A percentile compares a stretch with the other conserved stretches of the same genome.
These are phyloP conservation scores for Nerophis lumbriciformis DNA, from an alignment of 2,113 vertebrate species.

Conservation along the genomic window DNA sequence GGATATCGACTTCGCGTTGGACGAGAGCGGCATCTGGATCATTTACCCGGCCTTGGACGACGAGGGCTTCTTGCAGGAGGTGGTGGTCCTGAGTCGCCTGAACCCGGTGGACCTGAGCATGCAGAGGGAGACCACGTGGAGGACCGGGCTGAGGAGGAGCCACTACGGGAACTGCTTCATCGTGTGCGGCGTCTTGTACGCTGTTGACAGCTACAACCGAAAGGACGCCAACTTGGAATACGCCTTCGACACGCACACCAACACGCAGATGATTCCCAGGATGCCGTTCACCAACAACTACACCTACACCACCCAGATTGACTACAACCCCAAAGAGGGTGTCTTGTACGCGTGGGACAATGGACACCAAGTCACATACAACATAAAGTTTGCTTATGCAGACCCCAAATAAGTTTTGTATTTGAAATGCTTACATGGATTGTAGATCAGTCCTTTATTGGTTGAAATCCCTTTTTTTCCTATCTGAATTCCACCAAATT, in stretches of 20 bases:
- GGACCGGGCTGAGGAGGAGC: conserved; percentile 85
- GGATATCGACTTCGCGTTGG: conserved; percentile 86
- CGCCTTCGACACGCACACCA: conserved; percentile 96
- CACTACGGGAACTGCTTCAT: conserved; percentile 93
- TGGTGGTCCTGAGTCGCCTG: conserved; percentile 88
- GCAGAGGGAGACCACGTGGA: conserved; percentile 90
- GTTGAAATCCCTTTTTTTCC: conserved; percentile 19
- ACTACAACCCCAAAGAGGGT: conserved; percentile 95
- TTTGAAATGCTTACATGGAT: conserved; percentile 64
- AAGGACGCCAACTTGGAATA: conserved; percentile 88
- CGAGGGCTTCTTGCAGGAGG: conserved; percentile 86
- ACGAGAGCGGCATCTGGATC: conserved; percentile 94
- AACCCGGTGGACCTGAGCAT: conserved; percentile 85
- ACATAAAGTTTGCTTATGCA: conserved; percentile 88
- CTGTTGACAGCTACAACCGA: conserved; percentile 87
- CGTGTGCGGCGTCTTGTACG: conserved; percentile 93
- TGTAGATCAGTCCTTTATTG: conserved; percentile 83
- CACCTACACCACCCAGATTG: conserved; percentile 89
- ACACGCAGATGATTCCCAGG: conserved; percentile 89
- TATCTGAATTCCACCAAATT: conserved; percentile 11
- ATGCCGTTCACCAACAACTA: conserved; percentile 93
- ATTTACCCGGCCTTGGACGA: conserved; percentile 91
- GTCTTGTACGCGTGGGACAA: conserved; percentile 95
- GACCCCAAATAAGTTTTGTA: conserved; percentile 45
- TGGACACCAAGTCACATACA: conserved; percentile 94